These are phyloP conservation scores for Amia ocellicauda DNA, from an alignment of 2,113 vertebrate species.

Conservation along the genomic window DNA sequence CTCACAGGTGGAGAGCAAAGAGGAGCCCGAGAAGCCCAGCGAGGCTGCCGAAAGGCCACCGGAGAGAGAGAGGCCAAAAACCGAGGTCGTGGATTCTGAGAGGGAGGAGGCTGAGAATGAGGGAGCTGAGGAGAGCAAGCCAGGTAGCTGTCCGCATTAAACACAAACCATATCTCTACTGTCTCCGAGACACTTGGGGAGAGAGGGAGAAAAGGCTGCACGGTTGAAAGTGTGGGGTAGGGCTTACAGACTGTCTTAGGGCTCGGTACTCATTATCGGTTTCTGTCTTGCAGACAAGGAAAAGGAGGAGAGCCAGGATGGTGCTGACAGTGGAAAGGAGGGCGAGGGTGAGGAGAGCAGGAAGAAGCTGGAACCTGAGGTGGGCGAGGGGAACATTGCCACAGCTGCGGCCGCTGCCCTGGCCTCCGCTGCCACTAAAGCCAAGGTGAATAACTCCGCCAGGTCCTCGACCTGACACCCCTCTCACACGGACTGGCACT, in stretches of 20 bases:
- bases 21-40: constrained; percentile 66
- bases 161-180: background rate
- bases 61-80: constrained; percentile 70
- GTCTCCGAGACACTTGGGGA: no score
- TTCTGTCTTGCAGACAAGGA: constrained; percentile 70
- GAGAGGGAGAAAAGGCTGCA: background rate
- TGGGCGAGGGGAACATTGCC: constrained; percentile 91
- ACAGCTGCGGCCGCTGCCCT: constrained; percentile 93
- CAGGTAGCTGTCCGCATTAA: constrained; percentile 20
- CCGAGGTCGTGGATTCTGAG: constrained; percentile 44
- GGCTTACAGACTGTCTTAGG: background rate
- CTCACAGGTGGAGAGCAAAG: constrained; percentile 77
- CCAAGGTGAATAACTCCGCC: constrained; percentile 78
- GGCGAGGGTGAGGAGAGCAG: constrained; percentile 73
- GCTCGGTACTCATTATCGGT: background rate
- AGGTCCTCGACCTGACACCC: no score
- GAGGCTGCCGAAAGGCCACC: constrained; percentile 74
- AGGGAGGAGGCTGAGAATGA: constrained; percentile 59
- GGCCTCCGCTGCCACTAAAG: constrained; percentile 96
- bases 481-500: no score
- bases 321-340: constrained; percentile 61
- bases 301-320: constrained; percentile 81
- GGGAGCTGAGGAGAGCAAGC: constrained; percentile 45
- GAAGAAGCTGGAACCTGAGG: constrained; percentile 86
- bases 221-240: background rate